These are phyloP conservation scores for Tachina grossa DNA, from an alignment of 2,888 invertebrate species.

Conservation along the genomic window DNA sequence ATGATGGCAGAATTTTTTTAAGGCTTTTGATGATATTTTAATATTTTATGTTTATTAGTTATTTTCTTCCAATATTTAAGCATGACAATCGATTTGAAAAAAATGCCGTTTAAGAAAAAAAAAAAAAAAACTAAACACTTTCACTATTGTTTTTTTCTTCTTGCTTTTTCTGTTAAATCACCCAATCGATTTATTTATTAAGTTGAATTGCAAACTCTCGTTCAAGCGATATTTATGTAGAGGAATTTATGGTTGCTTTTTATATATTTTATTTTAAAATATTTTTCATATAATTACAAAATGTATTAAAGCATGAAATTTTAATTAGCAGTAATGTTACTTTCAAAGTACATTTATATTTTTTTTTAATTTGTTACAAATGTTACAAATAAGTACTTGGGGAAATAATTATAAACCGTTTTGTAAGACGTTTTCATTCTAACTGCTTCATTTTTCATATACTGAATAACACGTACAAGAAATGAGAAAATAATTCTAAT, in stretches of 20 bases:
- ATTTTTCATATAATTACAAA: conserved; percentile 31
- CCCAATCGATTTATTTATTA: conserved; percentile 26
- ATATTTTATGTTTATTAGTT: conserved; percentile 11
- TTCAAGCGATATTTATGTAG: conserved; percentile 38
- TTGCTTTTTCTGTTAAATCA: conserved; percentile 1
- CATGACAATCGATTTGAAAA: conserved; percentile 63
- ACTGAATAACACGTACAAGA: conserved; percentile 1
- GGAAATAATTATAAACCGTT: conserved; percentile 47
- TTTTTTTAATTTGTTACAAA: neutral
- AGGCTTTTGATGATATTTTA: neutral
- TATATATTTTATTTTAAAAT: conserved; percentile 24
- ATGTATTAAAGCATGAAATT: conserved; percentile 63
- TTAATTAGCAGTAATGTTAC: conserved; percentile 48
- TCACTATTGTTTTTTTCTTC: conserved; percentile 44
- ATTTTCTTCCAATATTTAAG: conserved; percentile 44
- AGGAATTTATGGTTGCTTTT: conserved; percentile 15
- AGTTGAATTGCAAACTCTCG: conserved; percentile 31
- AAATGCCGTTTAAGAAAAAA: conserved; percentile 19
- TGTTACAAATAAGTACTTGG: neutral
- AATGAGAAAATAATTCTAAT: conserved; percentile 8
- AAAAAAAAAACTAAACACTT: conserved; percentile 57
- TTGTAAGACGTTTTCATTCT: conserved; percentile 50
- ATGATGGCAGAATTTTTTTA: conserved; percentile 4
- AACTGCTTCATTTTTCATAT: conserved; percentile 55
- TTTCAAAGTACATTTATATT: conserved; percentile 16